Evolutionary conservation across 1,140 invertebrate genomes (phyloP).

Genomic region (Oreohelix idahoensis): DNA sequence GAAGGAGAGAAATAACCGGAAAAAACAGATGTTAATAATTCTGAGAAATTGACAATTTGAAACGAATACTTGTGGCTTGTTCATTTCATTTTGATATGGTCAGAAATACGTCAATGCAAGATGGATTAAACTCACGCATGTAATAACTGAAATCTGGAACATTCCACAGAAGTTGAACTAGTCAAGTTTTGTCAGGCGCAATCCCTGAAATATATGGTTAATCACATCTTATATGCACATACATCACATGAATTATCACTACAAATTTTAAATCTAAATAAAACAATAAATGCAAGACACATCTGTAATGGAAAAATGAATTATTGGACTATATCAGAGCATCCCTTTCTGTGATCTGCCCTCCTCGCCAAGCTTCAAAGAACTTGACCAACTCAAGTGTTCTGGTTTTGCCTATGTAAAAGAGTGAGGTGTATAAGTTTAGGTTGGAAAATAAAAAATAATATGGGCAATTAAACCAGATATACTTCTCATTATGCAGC

Average conservation of each 20-base stretch:
- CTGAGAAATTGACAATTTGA: neutral
- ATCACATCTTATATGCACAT: neutral
- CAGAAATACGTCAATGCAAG: neutral
- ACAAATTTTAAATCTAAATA: no score
- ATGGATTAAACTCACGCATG: neutral
- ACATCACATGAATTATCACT: neutral
- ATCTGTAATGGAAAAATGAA: no score
- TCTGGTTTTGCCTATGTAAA: no score
- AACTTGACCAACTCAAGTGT: no score
- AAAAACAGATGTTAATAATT: slow-evolving; percentile 35
- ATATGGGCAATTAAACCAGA: no score
- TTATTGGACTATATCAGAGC: no score
- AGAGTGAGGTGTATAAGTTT: no score
- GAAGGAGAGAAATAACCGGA: slow-evolving; percentile 19
- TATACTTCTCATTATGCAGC: no score
- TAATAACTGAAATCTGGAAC: neutral
- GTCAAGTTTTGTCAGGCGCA: neutral
- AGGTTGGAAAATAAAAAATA: no score
- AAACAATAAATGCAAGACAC: no score
- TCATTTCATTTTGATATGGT: neutral
- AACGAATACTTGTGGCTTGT: neutral
- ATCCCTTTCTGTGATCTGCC: no score
- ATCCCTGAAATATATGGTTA: neutral
- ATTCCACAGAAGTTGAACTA: neutral
- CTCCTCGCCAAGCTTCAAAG: no score